Percentiles rank a stretch among this genome's conserved stretches.
These are phyloP conservation scores for Crocallis elinguaria DNA, from an alignment of 2,888 invertebrate species.

Conservation along the genomic window DNA sequence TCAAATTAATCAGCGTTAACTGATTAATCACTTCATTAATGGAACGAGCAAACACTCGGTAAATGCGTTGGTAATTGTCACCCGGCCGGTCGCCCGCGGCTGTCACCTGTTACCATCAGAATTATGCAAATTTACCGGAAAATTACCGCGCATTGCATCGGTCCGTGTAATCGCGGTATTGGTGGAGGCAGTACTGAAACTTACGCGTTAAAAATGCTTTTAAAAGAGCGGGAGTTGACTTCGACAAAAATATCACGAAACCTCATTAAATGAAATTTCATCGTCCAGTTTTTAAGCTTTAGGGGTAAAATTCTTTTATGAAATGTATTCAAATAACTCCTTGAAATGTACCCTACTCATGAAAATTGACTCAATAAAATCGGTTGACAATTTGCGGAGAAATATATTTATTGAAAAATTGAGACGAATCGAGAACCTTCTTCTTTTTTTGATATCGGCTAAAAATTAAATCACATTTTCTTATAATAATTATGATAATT, in stretches of 20 bases:
- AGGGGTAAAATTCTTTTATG: too few relatives aligned
- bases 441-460: too few relatives aligned
- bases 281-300: too few relatives aligned
- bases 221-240: neutral
- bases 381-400: too few relatives aligned
- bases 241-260: neutral
- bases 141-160: slow-evolving; percentile 56
- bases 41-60: slow-evolving; percentile 40
- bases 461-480: too few relatives aligned
- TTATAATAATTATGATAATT: too few relatives aligned
- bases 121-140: slow-evolving; percentile 76
- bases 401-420: too few relatives aligned
- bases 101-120: slow-evolving; percentile 63
- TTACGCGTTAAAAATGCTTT: neutral
- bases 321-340: too few relatives aligned
- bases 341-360: too few relatives aligned
- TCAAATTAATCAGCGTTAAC: slow-evolving; percentile 28
- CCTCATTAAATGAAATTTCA: too few relatives aligned
- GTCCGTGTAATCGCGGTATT: slow-evolving; percentile 47
- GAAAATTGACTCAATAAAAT: too few relatives aligned
- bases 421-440: too few relatives aligned
- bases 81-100: slow-evolving; percentile 56
- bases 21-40: slow-evolving; percentile 44
- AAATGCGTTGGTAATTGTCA: slow-evolving; percentile 59
- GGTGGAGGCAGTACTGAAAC: neutral